phyloP scores from a whole-genome alignment of 2,113 vertebrate genomes.

The Urocolius indicus region DNA sequence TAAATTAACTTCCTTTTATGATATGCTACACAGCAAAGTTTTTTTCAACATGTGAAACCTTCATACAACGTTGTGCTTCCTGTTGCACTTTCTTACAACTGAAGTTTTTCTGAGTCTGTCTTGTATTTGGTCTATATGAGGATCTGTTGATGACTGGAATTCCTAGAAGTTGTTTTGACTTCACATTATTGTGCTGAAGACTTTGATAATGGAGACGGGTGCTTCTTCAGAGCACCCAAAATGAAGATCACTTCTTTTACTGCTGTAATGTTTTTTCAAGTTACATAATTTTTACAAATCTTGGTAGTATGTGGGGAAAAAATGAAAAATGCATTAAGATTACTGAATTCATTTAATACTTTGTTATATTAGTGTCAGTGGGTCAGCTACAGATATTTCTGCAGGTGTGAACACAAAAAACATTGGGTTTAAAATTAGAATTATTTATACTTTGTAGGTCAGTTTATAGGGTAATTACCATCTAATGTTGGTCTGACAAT shows the following conservation, averaged over 20 bases:
- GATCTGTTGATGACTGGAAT: neutral
- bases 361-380: neutral
- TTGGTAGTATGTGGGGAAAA: neutral
- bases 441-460: neutral
- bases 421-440: neutral
- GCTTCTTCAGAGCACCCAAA: neutral
- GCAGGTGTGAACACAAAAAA: neutral
- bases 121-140: neutral
- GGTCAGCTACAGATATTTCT: neutral
- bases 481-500: neutral
- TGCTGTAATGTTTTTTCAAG: neutral
- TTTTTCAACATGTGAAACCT: neutral
- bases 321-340: neutral
- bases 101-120: neutral
- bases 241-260: neutral
- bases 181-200: neutral
- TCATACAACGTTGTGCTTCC: neutral
- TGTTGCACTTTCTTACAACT: neutral
- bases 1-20: neutral
- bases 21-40: neutral
- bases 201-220: neutral
- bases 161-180: neutral
- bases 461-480: neutral
- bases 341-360: neutral
- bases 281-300: neutral